Conservation (phyloP, 2,888 invertebrate genomes). For the Proisotoma minuta region DNA sequence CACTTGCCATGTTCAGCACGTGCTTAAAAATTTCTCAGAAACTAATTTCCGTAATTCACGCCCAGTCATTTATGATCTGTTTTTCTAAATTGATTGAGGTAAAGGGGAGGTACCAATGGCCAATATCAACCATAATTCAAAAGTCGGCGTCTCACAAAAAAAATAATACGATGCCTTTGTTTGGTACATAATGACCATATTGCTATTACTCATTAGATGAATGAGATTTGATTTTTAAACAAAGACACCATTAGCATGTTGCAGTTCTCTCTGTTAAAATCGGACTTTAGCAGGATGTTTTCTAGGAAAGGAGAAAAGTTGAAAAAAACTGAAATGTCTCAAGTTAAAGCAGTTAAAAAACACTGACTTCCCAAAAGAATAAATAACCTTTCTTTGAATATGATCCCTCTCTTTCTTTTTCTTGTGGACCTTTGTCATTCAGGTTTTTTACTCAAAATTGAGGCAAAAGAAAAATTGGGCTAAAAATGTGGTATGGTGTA, state of each 20-base stretch:
- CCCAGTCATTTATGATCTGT: conserved; percentile 34
- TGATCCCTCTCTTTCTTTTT: too few species aligned
- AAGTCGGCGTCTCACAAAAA: too few species aligned
- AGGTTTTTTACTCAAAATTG: neutral
- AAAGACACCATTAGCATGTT: too few species aligned
- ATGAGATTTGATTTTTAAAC: too few species aligned
- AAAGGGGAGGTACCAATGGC: neutral
- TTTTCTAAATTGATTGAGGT: neutral
- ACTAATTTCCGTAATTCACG: conserved; percentile 38
- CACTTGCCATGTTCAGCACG: conserved; percentile 29
- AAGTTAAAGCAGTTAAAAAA: neutral
- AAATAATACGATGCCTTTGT: too few species aligned
- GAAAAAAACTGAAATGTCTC: neutral
- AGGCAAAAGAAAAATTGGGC: neutral
- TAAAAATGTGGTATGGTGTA: neutral
- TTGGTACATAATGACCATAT: too few species aligned
- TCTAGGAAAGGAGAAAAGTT: neutral
- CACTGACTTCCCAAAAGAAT: neutral
- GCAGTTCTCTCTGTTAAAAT: too few species aligned
- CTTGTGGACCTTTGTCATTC: too few species aligned
- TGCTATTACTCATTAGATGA: too few species aligned
- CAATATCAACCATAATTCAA: too few species aligned
- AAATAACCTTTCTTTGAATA: too few species aligned
- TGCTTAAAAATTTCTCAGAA: conserved; percentile 27
- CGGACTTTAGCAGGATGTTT: neutral